phyloP scores from a whole-genome alignment of 1,140 invertebrate species.

The Bombus breviceps region DNA sequence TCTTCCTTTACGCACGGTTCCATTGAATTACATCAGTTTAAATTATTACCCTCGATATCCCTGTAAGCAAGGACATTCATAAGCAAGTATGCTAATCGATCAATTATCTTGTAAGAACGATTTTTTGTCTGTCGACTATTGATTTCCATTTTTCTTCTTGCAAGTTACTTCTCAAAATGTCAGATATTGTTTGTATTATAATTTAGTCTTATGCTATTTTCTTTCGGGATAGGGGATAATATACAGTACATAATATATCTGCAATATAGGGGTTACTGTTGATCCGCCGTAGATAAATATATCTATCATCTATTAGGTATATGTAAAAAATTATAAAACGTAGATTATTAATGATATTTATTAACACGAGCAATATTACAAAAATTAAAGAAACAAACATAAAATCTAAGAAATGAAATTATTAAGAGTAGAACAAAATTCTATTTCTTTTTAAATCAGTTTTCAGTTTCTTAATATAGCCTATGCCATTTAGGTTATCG shows the following conservation, averaged over 20 bases:
- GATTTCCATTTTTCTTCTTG: not conserved
- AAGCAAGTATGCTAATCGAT: no score
- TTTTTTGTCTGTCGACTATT: not conserved
- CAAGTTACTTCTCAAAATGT: not conserved
- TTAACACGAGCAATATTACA: no score
- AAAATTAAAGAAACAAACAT: not conserved
- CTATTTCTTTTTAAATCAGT: not conserved
- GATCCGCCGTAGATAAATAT: no score
- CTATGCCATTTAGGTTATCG: not conserved
- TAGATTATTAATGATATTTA: not conserved
- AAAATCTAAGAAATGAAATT: no score
- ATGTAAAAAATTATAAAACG: no score
- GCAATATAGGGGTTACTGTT: no score
- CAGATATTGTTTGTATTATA: no score
- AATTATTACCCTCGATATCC: conserved; percentile 10
- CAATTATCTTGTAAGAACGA: not conserved
- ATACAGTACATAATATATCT: no score
- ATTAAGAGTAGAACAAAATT: not conserved
- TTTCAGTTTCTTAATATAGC: not conserved
- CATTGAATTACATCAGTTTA: conserved; percentile 6
- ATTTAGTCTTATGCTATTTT: no score
- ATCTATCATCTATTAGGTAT: no score
- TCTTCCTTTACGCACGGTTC: not conserved
- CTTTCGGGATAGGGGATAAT: not conserved
- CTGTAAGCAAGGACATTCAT: not conserved